A percentile compares a stretch with the other conserved stretches of the same genome.
phyloP scores from a whole-genome alignment of 2,113 vertebrate genomes.

The Halichoeres trimaculatus region DNA sequence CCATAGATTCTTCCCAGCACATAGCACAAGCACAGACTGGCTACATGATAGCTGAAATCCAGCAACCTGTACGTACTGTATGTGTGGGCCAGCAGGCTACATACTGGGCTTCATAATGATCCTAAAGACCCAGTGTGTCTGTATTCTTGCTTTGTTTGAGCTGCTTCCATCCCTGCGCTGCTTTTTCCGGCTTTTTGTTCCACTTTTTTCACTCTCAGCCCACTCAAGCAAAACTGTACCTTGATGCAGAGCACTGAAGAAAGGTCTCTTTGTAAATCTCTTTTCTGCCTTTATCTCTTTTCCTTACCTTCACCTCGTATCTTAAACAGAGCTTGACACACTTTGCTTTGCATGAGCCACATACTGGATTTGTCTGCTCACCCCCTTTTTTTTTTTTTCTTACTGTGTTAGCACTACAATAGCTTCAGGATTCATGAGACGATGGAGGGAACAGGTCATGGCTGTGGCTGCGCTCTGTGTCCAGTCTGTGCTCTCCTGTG shows the following conservation, averaged over 20 bases:
- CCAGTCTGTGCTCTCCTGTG: conserved; percentile 4
- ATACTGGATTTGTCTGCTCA: background rate
- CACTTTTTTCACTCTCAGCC: conserved; percentile 20
- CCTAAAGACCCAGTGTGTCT: background rate
- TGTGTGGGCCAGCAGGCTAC: conserved; percentile 6
- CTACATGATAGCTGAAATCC: conserved; percentile 34
- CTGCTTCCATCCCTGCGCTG: conserved; percentile 18
- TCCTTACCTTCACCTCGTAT: background rate
- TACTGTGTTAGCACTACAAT: conserved; percentile 37
- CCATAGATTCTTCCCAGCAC: conserved; percentile 56
- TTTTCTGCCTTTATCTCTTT: conserved; percentile 12
- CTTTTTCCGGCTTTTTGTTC: conserved; percentile 15
- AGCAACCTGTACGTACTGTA: conserved; percentile 9
- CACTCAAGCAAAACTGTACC: conserved; percentile 39
- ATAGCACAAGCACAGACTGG: conserved; percentile 10
- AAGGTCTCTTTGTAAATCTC: conserved; percentile 9
- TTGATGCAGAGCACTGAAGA: conserved; percentile 36
- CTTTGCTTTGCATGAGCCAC: background rate
- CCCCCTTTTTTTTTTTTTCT: too few relatives aligned
- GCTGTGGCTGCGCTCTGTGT: conserved; percentile 3
- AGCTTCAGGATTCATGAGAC: conserved; percentile 5
- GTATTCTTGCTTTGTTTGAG: conserved; percentile 16
- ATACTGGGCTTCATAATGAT: conserved; percentile 43
- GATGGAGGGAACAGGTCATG: conserved; percentile 18
- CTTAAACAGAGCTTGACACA: conserved; percentile 2